Percentiles rank a stretch among this genome's conserved stretches.
Conservation (phyloP, 1,140 invertebrate genomes). For the Drosophila serrata region DNA sequence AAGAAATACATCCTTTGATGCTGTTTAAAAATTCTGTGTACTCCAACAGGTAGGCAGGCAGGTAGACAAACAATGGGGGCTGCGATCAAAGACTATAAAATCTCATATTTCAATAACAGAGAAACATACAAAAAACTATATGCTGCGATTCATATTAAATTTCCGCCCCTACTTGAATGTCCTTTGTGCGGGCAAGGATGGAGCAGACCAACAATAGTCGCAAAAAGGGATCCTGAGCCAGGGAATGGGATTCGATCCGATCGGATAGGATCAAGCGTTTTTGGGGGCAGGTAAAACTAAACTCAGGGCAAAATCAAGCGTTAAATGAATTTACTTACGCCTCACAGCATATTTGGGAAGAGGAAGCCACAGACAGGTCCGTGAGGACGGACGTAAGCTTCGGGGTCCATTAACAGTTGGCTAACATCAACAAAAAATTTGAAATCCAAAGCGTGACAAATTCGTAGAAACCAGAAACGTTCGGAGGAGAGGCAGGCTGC, state of each 20-base stretch:
- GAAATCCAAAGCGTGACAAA: slow-evolving; percentile 82
- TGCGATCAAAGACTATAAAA: slow-evolving; percentile 63
- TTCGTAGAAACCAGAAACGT: slow-evolving; percentile 67
- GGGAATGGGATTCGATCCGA: slow-evolving; percentile 31
- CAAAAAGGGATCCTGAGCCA: slow-evolving; percentile 25
- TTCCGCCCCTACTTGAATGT: slow-evolving; percentile 75
- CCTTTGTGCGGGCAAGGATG: slow-evolving; percentile 59
- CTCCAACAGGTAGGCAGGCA: slow-evolving; percentile 52
- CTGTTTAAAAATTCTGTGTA: slow-evolving; percentile 11
- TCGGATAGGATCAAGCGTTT: slow-evolving; percentile 41
- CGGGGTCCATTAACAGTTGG: slow-evolving; percentile 72
- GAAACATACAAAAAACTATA: slow-evolving; percentile 10
- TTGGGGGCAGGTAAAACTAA: slow-evolving; percentile 71
- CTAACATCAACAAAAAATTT: slow-evolving; percentile 78
- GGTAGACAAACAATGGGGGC: slow-evolving; percentile 58
- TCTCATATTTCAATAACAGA: slow-evolving; percentile 74
- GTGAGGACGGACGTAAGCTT: slow-evolving; percentile 12
- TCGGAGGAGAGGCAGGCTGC: slow-evolving; percentile 7
- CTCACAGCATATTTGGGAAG: slow-evolving; percentile 54
- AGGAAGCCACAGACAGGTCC: slow-evolving; percentile 29
- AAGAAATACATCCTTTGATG: slow-evolving; percentile 25
- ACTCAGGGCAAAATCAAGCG: slow-evolving; percentile 73
- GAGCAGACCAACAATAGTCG: slow-evolving; percentile 63
- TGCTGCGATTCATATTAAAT: slow-evolving; percentile 74
- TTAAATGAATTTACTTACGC: slow-evolving; percentile 80